These are phyloP conservation scores for Alloscopus bannaensis DNA, from an alignment of 2,888 invertebrate genomes.

Conservation along the genomic window DNA sequence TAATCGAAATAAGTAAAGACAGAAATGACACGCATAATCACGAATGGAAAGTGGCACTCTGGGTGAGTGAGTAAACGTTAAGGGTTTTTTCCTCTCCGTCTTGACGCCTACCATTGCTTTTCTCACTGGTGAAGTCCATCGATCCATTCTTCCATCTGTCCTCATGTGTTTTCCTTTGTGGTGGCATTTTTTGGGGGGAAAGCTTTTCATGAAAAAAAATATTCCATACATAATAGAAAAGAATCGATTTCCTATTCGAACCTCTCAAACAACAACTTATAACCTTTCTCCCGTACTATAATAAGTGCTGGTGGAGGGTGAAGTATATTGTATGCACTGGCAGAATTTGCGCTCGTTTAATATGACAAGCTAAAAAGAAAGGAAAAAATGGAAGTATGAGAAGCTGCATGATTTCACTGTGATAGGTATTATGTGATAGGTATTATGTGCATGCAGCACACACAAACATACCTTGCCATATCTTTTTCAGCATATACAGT, in stretches of 20 bases:
- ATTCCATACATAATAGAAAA: conserved; percentile 64
- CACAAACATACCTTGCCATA: no score
- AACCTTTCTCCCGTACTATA: no score
- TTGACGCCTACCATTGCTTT: conserved; percentile 37
- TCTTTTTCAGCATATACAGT: no score
- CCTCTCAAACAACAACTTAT: no score
- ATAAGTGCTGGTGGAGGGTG: neutral
- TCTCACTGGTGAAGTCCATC: conserved; percentile 28
- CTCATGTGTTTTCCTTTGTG: no score
- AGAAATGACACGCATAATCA: conserved; percentile 57
- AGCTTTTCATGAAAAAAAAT: conserved; percentile 65
- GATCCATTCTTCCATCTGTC: conserved; percentile 14
- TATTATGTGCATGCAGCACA: no score
- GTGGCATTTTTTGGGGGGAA: conserved; percentile 24
- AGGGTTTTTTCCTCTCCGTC: conserved; percentile 34
- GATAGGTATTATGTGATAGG: no score
- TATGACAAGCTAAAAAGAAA: no score
- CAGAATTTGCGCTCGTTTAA: no score
- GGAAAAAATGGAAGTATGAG: no score
- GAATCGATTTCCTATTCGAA: conserved; percentile 66
- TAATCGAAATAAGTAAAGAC: conserved; percentile 37
- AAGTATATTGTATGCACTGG: no score
- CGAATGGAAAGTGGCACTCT: conserved; percentile 51
- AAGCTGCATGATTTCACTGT: no score
- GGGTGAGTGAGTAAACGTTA: conserved; percentile 41